These are phyloP conservation scores for Sterrhoptilus dennistouni DNA, from an alignment of 2,113 vertebrate species.

Conservation along the genomic window DNA sequence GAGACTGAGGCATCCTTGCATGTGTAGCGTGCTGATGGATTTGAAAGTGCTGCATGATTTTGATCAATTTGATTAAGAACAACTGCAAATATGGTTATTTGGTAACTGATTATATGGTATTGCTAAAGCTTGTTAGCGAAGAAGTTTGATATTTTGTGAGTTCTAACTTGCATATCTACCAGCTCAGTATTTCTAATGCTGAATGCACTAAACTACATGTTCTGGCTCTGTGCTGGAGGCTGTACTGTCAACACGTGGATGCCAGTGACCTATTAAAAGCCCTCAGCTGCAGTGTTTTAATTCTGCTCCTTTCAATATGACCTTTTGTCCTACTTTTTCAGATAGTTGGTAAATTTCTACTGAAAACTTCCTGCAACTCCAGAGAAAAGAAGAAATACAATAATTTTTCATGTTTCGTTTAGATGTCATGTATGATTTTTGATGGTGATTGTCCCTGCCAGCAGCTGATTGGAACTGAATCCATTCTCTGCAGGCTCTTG, in stretches of 20 bases:
- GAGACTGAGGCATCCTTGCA: neutral
- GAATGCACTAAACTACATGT: neutral
- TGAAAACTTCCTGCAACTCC: neutral
- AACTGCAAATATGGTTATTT: neutral
- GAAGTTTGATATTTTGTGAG: neutral
- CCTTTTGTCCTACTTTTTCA: neutral
- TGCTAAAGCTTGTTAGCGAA: neutral
- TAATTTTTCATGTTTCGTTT: neutral
- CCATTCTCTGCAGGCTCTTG: neutral
- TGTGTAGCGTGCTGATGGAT: rapidly evolving
- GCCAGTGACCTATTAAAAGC: neutral
- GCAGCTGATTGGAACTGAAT: neutral
- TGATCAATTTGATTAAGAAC: neutral
- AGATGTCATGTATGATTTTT: neutral
- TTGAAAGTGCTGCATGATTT: neutral
- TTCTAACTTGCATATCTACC: neutral
- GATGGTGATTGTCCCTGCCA: neutral
- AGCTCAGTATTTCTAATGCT: neutral
- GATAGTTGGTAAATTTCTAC: neutral
- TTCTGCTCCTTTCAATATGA: neutral
- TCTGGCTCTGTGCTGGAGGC: neutral
- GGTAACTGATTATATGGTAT: neutral
- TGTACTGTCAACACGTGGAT: neutral
- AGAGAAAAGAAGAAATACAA: neutral
- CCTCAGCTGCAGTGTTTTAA: neutral